phyloP scores from a whole-genome alignment of 2,113 vertebrate species.

The Ochotona princeps region DNA sequence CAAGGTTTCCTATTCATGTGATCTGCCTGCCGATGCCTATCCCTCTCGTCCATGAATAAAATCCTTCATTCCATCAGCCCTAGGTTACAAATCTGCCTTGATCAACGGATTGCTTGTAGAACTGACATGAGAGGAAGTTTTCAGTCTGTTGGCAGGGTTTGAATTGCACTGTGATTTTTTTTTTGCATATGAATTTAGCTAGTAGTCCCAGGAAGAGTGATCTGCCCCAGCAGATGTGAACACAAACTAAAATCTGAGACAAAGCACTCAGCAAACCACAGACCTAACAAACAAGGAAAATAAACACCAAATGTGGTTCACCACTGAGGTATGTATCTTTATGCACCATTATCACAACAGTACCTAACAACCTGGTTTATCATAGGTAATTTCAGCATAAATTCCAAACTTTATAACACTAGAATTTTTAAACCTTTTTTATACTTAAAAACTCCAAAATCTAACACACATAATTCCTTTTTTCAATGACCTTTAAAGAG shows the following conservation, averaged over 20 bases:
- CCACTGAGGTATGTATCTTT: background rate
- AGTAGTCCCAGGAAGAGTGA: background rate
- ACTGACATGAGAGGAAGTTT: background rate
- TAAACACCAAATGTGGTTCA: background rate
- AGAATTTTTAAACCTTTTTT: background rate
- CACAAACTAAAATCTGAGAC: background rate
- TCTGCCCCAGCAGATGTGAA: background rate
- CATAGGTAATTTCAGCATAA: background rate
- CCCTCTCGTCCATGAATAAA: background rate
- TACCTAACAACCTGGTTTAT: background rate
- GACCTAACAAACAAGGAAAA: background rate
- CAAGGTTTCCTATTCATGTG: background rate
- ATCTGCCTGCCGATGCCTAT: background rate
- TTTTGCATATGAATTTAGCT: background rate
- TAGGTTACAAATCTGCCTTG: rapidly evolving
- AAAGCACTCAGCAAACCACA: background rate
- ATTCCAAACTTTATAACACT: background rate
- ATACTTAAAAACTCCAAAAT: background rate
- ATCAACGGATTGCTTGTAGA: background rate
- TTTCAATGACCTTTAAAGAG: background rate
- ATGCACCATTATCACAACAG: background rate
- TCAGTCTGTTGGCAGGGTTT: background rate
- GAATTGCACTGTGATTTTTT: background rate
- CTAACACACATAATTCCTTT: background rate
- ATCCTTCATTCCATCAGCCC: no score